Conservation (phyloP, 1,140 invertebrate species). For the Dendroctonus ponderosae region DNA sequence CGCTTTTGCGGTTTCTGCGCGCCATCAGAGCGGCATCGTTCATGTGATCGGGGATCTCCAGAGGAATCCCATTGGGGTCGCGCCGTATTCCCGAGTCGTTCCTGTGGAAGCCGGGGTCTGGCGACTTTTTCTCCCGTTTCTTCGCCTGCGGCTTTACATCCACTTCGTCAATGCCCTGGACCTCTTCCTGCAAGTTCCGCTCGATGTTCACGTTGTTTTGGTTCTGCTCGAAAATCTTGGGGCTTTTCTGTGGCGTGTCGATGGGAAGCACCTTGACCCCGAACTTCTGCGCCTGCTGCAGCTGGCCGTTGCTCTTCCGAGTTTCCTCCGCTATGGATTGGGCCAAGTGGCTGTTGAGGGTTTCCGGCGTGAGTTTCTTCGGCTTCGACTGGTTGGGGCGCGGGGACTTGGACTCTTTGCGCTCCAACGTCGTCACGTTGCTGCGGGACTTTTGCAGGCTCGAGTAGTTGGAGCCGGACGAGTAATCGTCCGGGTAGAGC, state of each 20-base stretch:
- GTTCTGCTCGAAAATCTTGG: constrained; percentile 47
- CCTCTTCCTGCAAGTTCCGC: constrained; percentile 47
- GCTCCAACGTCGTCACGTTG: constrained; percentile 45
- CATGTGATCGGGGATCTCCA: constrained; percentile 67
- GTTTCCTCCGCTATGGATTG: constrained; percentile 45
- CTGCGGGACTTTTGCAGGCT: constrained; percentile 51
- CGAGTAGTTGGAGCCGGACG: constrained; percentile 51
- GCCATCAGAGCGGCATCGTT: constrained; percentile 68
- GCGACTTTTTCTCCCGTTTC: constrained; percentile 48
- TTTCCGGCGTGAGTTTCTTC: constrained; percentile 37
- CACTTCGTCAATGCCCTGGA: constrained; percentile 55
- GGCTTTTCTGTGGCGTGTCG: constrained; percentile 53
- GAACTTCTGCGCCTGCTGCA: constrained; percentile 61
- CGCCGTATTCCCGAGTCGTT: constrained; percentile 57
- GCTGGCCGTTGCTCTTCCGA: constrained; percentile 51
- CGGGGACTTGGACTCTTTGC: constrained; percentile 44
- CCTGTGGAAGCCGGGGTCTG: constrained; percentile 48
- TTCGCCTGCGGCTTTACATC: constrained; percentile 37
- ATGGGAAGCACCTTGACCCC: constrained; percentile 66
- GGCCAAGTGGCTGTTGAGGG: constrained; percentile 53
- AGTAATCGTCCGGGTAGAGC: constrained; percentile 52
- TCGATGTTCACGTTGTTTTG: constrained; percentile 52
- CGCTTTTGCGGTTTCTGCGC: constrained; percentile 63
- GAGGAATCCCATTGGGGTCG: constrained; percentile 60
- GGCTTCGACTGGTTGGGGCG: constrained; percentile 32